These are phyloP conservation scores for Lithophane leautieri DNA, from an alignment of 2,888 invertebrate species.

Conservation along the genomic window DNA sequence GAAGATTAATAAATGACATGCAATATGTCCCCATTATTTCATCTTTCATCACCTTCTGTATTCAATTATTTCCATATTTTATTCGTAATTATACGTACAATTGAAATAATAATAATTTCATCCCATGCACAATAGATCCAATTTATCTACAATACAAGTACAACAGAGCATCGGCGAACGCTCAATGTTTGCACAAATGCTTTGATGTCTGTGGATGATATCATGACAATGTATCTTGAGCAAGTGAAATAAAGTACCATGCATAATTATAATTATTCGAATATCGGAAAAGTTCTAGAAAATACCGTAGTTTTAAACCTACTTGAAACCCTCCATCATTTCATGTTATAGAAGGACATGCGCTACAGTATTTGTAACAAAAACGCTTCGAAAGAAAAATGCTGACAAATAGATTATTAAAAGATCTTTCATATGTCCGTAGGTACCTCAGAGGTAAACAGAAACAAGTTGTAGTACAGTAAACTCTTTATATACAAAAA, in stretches of 20 bases:
- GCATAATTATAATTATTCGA: slow-evolving; percentile 14
- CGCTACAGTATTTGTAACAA: too few species aligned
- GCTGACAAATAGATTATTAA: too few species aligned
- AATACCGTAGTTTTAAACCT: not conserved
- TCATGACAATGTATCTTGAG: slow-evolving; percentile 62
- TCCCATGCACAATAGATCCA: slow-evolving; percentile 67
- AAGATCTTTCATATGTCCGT: too few species aligned
- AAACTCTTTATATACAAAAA: too few species aligned
- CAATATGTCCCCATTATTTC: not conserved
- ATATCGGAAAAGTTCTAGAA: slow-evolving; percentile 25
- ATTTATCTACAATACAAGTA: slow-evolving; percentile 52
- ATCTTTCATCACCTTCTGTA: slow-evolving; percentile 1
- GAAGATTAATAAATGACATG: not conserved
- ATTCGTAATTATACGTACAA: slow-evolving; percentile 6
- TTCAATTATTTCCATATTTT: slow-evolving; percentile 7
- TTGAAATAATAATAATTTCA: slow-evolving; percentile 62
- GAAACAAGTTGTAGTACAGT: too few species aligned
- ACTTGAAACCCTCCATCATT: not conserved
- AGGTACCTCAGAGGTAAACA: too few species aligned
- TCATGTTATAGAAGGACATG: not conserved
- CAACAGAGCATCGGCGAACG: slow-evolving; percentile 38
- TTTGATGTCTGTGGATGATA: slow-evolving; percentile 59
- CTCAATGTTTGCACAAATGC: slow-evolving; percentile 72
- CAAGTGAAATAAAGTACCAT: slow-evolving; percentile 12
- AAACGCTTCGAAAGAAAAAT: too few species aligned